These are phyloP conservation scores for Colinus virginianus DNA, from an alignment of 2,113 vertebrate species.

Conservation along the genomic window DNA sequence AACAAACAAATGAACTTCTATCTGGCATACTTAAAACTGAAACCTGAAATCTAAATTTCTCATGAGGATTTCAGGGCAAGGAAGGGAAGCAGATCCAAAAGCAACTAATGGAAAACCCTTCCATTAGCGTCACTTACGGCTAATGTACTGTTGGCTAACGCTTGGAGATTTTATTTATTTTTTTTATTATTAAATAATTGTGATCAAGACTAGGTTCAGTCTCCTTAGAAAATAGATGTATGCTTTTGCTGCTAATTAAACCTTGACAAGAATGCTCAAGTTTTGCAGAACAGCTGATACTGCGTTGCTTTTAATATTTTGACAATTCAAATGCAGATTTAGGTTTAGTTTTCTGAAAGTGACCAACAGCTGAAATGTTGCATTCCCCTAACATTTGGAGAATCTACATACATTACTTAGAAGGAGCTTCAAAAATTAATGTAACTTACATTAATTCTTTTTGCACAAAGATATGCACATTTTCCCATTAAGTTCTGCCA, in stretches of 20 bases:
- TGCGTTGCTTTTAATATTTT: not conserved
- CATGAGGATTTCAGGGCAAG: not conserved
- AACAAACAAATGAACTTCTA: not conserved
- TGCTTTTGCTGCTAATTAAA: not conserved
- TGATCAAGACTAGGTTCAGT: not conserved
- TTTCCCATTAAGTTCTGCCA: not conserved
- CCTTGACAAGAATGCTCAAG: not conserved
- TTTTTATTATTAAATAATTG: not conserved
- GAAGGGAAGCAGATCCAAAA: not conserved
- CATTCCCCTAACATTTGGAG: not conserved
- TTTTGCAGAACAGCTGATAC: not conserved
- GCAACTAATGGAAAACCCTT: not conserved
- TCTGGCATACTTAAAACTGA: not conserved
- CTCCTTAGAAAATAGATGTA: not conserved
- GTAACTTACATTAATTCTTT: not conserved
- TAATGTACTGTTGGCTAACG: not conserved
- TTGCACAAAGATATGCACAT: not conserved
- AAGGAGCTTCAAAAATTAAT: not conserved
- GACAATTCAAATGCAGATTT: not conserved
- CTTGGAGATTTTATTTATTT: not conserved
- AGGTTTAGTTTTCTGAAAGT: not conserved
- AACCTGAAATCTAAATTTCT: not conserved
- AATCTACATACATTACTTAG: not conserved
- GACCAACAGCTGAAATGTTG: not conserved
- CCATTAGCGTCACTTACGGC: not conserved